A percentile compares a stretch with the other conserved stretches of the same genome.
These are phyloP conservation scores for Crypturellus tataupa DNA, from an alignment of 2,797 vertebrate genomes.

Conservation along the genomic window DNA sequence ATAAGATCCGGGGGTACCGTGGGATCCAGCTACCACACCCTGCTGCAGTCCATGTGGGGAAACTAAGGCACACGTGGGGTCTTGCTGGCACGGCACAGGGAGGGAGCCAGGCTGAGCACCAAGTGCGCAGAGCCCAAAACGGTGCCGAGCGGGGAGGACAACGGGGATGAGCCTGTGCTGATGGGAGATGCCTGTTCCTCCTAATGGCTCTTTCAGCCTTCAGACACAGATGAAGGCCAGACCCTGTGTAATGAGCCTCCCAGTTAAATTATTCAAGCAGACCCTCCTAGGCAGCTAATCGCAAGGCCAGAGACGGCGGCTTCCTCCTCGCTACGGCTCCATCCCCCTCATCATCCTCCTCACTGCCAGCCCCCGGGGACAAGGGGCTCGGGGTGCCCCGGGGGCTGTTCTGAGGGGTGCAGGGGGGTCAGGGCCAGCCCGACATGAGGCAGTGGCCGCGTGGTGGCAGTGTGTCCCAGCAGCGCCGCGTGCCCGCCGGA, in stretches of 20 bases:
- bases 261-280: conserved; percentile 63
- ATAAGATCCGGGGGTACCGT: fast-evolving
- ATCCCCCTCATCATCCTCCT: neutral
- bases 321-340: neutral
- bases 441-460: neutral
- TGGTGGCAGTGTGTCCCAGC: conserved; percentile 57
- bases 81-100: neutral
- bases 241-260: conserved; percentile 47
- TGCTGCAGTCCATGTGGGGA: neutral
- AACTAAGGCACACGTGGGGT: neutral
- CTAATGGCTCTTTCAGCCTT: conserved; percentile 69
- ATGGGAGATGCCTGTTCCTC: neutral
- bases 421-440: neutral
- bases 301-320: neutral
- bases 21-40: neutral
- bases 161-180: neutral
- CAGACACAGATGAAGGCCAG: conserved; percentile 69
- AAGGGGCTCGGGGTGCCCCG: neutral
- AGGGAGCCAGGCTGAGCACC: neutral
- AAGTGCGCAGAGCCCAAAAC: neutral
- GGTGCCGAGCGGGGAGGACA: neutral
- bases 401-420: neutral
- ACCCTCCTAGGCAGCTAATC: neutral
- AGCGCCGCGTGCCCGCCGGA: neutral
- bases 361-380: fast-evolving